phyloP scores from a whole-genome alignment of 2,888 invertebrate species.

The Euzetes globulus region DNA sequence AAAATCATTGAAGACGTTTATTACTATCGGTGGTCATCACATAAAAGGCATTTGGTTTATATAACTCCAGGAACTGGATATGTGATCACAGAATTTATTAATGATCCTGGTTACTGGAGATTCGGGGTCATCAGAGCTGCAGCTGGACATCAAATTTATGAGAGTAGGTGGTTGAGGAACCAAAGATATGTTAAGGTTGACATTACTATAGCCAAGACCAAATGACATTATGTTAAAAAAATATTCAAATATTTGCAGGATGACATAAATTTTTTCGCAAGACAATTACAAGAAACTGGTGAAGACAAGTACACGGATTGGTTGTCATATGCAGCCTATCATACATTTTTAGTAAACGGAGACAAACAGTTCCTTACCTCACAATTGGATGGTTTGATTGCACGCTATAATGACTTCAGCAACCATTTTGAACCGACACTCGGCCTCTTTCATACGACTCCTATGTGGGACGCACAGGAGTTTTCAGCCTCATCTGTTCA shows the following conservation, averaged over 20 bases:
- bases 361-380: constrained; percentile 1
- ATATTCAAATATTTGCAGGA: background rate
- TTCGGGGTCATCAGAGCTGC: background rate
- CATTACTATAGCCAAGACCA: background rate
- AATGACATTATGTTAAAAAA: background rate
- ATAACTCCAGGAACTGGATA: background rate
- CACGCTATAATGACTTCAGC: background rate
- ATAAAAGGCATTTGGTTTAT: background rate
- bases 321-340: background rate
- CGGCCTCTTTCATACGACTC: background rate
- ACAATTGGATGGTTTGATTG: constrained; percentile 5
- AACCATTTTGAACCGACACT: constrained; percentile 11
- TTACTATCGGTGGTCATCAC: constrained; percentile 14
- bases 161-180: background rate
- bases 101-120: background rate
- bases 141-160: background rate
- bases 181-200: background rate
- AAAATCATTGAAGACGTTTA: constrained; percentile 17
- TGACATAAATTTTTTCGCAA: background rate
- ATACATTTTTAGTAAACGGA: background rate
- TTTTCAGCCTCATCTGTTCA: constrained; percentile 7
- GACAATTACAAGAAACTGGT: background rate
- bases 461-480: background rate
- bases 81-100: background rate
- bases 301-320: constrained; percentile 5